These are phyloP conservation scores for Salticus scenicus DNA, from an alignment of 2,888 invertebrate species.

Conservation along the genomic window DNA sequence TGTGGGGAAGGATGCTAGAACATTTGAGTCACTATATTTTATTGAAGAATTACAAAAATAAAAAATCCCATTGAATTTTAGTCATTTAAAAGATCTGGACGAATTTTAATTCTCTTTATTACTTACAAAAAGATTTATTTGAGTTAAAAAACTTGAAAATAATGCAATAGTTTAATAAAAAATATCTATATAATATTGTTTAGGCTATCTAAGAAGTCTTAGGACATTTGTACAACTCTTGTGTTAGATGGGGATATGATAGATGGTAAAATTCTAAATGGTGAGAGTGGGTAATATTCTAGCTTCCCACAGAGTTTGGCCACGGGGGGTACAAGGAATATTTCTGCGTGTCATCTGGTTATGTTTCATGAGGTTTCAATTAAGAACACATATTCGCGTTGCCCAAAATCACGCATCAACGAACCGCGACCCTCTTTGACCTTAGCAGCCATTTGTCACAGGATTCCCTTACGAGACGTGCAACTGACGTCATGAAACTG, in stretches of 20 bases:
- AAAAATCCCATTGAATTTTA: too few relatives aligned
- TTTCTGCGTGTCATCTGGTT: constrained; percentile 54
- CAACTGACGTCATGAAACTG: constrained; percentile 20
- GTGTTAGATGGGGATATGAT: constrained; percentile 19
- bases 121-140: too few relatives aligned
- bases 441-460: constrained; percentile 48
- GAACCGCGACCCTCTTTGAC: constrained; percentile 62
- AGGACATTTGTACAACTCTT: too few relatives aligned
- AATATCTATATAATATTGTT: too few relatives aligned
- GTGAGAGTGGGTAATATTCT: constrained; percentile 43
- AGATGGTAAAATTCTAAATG: constrained; percentile 19
- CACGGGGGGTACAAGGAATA: constrained; percentile 25
- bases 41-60: too few relatives aligned
- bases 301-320: constrained; percentile 48
- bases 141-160: too few relatives aligned
- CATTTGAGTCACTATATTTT: too few relatives aligned
- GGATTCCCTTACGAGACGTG: constrained; percentile 46
- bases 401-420: constrained; percentile 47
- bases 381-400: constrained; percentile 61
- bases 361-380: constrained; percentile 66
- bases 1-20: too few relatives aligned
- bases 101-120: too few relatives aligned
- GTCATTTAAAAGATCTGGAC: too few relatives aligned
- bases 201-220: too few relatives aligned
- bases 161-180: too few relatives aligned